These are phyloP conservation scores for Ophion obscuratus DNA, from an alignment of 2,888 invertebrate genomes.

Conservation along the genomic window DNA sequence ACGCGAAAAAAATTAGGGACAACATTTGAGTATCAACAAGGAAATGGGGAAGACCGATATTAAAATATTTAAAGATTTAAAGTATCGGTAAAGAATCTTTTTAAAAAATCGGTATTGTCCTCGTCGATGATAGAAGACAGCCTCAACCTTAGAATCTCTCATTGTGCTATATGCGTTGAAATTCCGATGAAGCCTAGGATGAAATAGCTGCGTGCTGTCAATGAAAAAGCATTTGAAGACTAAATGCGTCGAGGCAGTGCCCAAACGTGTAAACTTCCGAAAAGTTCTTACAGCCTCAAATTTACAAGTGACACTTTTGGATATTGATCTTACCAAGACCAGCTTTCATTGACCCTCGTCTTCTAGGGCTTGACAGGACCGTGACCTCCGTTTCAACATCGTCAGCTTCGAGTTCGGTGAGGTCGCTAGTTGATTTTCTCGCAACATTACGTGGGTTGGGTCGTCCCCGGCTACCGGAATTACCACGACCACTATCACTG, in stretches of 20 bases:
- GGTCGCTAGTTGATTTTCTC: constrained; percentile 91
- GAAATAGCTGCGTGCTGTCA: neutral
- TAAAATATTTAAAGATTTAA: too few species aligned
- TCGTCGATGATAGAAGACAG: too few species aligned
- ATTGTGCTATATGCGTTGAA: too few species aligned
- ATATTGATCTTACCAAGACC: constrained; percentile 77
- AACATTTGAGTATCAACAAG: too few species aligned
- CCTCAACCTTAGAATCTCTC: too few species aligned
- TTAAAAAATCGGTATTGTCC: too few species aligned
- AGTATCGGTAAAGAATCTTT: too few species aligned
- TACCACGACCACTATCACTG: constrained; percentile 39
- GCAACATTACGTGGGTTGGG: constrained; percentile 52
- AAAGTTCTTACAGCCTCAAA: neutral
- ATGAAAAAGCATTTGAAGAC: neutral
- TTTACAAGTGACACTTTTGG: constrained; percentile 1
- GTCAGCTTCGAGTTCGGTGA: constrained; percentile 87
- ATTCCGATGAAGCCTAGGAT: neutral
- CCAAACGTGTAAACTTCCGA: too few species aligned
- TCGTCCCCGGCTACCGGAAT: constrained; percentile 67
- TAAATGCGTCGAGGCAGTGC: neutral
- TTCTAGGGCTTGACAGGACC: constrained; percentile 88
- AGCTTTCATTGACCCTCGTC: constrained; percentile 87
- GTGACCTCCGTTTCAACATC: constrained; percentile 86
- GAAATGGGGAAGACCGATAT: too few species aligned
- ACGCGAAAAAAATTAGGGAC: too few species aligned